phyloP scores from a whole-genome alignment of 2,888 invertebrate genomes.

The Calameuta pallipes region DNA sequence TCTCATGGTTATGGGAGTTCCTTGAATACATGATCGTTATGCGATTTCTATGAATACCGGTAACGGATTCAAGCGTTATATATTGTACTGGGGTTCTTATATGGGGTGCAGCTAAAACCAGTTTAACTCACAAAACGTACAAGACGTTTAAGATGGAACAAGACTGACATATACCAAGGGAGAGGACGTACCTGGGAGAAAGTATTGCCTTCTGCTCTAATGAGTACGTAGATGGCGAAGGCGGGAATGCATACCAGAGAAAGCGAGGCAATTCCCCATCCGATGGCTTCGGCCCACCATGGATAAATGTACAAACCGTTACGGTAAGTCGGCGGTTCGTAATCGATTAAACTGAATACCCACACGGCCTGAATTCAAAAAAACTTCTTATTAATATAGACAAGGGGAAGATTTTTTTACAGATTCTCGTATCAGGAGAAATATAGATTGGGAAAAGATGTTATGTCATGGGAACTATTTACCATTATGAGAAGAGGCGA shows the following conservation, averaged over 20 bases:
- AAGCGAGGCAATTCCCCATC: constrained; percentile 87
- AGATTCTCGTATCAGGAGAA: background rate
- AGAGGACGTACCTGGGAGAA: constrained; percentile 74
- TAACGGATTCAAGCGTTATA: background rate
- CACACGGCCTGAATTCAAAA: constrained; percentile 77
- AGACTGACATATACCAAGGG: background rate
- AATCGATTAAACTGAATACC: constrained; percentile 90
- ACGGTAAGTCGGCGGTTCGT: constrained; percentile 86
- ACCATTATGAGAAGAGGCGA: constrained; percentile 83
- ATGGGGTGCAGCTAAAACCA: background rate
- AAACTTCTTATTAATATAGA: background rate
- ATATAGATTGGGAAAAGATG: background rate
- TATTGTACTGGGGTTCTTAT: background rate
- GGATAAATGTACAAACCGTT: constrained; percentile 85
- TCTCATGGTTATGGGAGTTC: constrained; percentile 4
- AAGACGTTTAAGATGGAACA: background rate
- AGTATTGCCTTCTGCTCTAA: constrained; percentile 77
- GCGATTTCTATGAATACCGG: background rate
- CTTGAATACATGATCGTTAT: background rate
- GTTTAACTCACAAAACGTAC: background rate
- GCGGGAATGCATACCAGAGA: constrained; percentile 89
- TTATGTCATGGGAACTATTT: constrained; percentile 42
- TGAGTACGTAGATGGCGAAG: constrained; percentile 79
- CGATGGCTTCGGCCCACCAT: constrained; percentile 85
- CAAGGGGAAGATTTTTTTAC: background rate